Percentiles rank a stretch among this genome's conserved stretches.
These are phyloP conservation scores for Mythimna albipuncta DNA, from an alignment of 2,888 invertebrate genomes.

Conservation along the genomic window DNA sequence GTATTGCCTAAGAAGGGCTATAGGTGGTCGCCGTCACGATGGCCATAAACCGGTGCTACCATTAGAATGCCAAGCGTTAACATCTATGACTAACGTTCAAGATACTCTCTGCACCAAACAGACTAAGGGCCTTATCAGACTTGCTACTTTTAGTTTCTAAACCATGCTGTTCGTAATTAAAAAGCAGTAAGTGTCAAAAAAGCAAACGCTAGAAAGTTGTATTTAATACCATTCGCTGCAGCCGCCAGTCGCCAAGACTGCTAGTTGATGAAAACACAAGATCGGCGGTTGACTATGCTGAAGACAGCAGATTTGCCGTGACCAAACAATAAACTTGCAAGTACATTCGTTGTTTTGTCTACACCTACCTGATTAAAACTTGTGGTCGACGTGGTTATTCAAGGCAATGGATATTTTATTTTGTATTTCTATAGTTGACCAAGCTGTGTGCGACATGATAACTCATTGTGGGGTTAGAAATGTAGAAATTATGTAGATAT, in stretches of 20 bases:
- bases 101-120: slow-evolving; percentile 9
- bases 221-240: no score
- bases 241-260: neutral
- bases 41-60: slow-evolving; percentile 38
- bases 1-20: slow-evolving; percentile 34
- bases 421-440: no score
- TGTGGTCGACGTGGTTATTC: no score
- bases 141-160: neutral
- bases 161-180: neutral
- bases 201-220: neutral
- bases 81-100: slow-evolving; percentile 29
- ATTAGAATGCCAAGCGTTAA: slow-evolving; percentile 32
- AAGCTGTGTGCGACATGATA: no score
- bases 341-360: neutral
- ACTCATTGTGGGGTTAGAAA: no score
- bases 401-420: no score
- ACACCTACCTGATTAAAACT: neutral
- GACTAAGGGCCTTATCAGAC: neutral
- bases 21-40: slow-evolving; percentile 45
- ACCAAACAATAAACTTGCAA: neutral
- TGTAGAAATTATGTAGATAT: no score
- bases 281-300: neutral
- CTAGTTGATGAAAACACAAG: neutral
- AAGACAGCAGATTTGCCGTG: neutral
- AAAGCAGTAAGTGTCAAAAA: neutral